Percentiles rank a stretch among this genome's conserved stretches.
Evolutionary conservation across 1,140 invertebrate species (phyloP).

Genomic region (Drosophila serrata): DNA sequence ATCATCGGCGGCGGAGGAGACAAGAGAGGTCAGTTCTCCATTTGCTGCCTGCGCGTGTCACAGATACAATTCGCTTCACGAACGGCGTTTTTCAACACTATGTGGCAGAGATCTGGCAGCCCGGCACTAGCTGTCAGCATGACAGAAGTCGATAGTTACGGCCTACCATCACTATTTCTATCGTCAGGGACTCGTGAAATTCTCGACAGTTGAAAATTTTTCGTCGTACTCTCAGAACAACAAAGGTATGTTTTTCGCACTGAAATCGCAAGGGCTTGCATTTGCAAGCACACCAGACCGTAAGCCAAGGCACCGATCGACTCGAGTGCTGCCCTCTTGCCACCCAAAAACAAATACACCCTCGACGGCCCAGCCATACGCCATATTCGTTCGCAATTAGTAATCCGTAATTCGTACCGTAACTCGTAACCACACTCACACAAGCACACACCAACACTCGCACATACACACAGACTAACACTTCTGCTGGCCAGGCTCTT

Average conservation of each 20-base stretch:
- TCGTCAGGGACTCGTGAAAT: constrained; percentile 50
- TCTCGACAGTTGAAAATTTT: constrained; percentile 74
- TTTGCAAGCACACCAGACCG: constrained; percentile 54
- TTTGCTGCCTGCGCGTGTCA: constrained; percentile 26
- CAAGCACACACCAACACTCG: constrained; percentile 19
- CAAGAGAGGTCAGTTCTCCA: constrained; percentile 17
- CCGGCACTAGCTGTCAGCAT: constrained; percentile 51
- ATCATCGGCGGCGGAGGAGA: constrained; percentile 47
- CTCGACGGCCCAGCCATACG: constrained; percentile 8
- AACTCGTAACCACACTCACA: constrained; percentile 61
- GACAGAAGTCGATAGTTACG: constrained; percentile 45
- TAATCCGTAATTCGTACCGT: constrained; percentile 54
- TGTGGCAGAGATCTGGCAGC: constrained; percentile 38
- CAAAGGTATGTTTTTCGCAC: constrained; percentile 76
- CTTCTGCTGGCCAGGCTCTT: constrained; percentile 61
- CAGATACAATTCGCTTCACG: constrained; percentile 3
- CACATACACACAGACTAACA: constrained; percentile 45
- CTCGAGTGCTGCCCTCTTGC: constrained; percentile 54
- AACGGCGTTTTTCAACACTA: constrained; percentile 9
- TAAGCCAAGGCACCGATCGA: constrained; percentile 58
- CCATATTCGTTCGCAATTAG: constrained; percentile 9
- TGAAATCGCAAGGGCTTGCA: constrained; percentile 29
- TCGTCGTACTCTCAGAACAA: constrained; percentile 73
- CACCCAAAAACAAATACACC: constrained; percentile 19
- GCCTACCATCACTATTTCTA: constrained; percentile 49